phyloP scores from a whole-genome alignment of 2,113 vertebrate genomes.

The Phalacrocorax carbo region DNA sequence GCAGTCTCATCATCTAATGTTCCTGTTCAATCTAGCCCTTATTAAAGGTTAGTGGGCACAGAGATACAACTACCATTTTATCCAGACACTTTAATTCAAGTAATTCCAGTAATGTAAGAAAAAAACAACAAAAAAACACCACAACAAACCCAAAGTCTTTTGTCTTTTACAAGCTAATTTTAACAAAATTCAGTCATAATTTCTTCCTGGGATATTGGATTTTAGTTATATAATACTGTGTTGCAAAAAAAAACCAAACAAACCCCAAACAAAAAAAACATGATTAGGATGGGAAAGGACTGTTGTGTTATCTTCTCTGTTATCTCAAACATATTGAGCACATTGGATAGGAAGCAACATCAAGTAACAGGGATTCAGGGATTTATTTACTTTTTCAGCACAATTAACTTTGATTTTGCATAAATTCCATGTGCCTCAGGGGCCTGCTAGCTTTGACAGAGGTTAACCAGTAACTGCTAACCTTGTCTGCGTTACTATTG shows the following conservation, averaged over 20 bases:
- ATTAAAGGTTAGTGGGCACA: not conserved
- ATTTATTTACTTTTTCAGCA: not conserved
- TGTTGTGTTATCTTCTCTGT: not conserved
- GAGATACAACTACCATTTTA: not conserved
- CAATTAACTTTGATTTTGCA: slow-evolving; percentile 15
- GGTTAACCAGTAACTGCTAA: slow-evolving; percentile 45
- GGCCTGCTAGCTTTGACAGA: not conserved
- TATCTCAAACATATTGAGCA: not conserved
- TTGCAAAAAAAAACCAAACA: not conserved
- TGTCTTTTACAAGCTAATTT: not conserved
- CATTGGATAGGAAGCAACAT: not conserved
- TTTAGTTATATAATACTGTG: not conserved
- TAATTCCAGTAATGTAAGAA: not conserved
- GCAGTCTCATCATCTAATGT: not conserved
- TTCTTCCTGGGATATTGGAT: not conserved
- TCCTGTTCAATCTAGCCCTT: not conserved
- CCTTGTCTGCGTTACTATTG: slow-evolving; percentile 43
- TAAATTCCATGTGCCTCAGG: not conserved
- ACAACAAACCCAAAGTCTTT: not conserved
- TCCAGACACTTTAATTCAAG: not conserved
- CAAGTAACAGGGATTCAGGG: not conserved
- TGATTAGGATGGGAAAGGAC: not conserved
- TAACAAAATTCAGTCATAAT: not conserved
- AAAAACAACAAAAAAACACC: not conserved
- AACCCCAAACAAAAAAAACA: not conserved